Evolutionary conservation across 2,113 vertebrate genomes (phyloP), one percentile per base, ranked within the genome.

Genomic region (Nothobranchius furzeri): DNA sequence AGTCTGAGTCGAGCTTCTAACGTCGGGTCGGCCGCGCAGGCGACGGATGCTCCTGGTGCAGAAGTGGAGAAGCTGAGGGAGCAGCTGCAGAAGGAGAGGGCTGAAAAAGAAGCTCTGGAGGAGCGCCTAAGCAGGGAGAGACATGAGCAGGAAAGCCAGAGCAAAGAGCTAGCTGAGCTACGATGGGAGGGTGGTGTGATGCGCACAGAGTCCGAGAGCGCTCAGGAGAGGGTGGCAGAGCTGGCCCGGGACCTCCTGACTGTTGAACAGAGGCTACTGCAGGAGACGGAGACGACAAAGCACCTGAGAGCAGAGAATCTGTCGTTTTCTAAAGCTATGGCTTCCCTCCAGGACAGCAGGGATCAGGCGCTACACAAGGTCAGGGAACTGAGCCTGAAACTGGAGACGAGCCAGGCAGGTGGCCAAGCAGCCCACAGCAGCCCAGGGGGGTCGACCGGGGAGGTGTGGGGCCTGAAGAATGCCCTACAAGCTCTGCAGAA

Each of bases 141-240:
- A 51, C 69, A 88, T 49, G 81, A 70, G n/a, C 90, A 95, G 12
- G 76, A 93, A 2, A 58, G 76, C 36, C 47, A 15, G 60, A 47
- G 76, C 75, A 94, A 95, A 79, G 96, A 98, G 55, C 51, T 98
- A 37, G 92, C 92, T 6, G 93, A 95, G 69, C 89, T 98, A 52
- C 94, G 89, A 24, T 98, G 96, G 70, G 95, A 98, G 60, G 94
- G 94, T 1, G 96, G 97, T 0, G 92, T 99, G 85, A 92, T 98
- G 92, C 91, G 97, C 35, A 97, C 95, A 0, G 96, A 99, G 88
- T 94, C 96, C 0, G 98, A 99, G 88, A 98, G 92, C 0, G 96
- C 96, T 0, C 95, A 96, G 81, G 97, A 97, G 83, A 93, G 98
- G 81, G 97, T 99, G 56, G 96, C 96, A 0, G 98, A 99, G 73